Conservation (phyloP, 2,113 vertebrate genomes). For the Fulica atra region DNA sequence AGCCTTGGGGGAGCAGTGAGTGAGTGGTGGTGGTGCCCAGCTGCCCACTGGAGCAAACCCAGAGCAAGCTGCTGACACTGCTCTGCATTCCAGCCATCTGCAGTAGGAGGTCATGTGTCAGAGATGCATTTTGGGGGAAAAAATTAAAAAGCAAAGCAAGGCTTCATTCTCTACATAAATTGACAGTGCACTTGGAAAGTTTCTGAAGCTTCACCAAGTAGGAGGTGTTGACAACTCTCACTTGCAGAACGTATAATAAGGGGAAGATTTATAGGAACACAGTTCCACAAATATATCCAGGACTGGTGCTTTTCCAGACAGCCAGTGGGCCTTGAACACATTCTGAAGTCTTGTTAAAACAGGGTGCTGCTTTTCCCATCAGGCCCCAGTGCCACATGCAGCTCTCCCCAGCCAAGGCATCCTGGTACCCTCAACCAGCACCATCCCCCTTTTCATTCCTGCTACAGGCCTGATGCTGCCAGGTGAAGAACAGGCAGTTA, state of each 20-base stretch:
- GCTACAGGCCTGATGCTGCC: not conserved
- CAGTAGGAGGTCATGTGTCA: not conserved
- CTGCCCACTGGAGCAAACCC: too few species aligned
- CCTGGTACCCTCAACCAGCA: fast-evolving
- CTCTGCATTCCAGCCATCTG: not conserved
- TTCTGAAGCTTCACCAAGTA: not conserved
- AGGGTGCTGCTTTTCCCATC: not conserved
- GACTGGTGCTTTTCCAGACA: not conserved
- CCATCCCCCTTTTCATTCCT: not conserved
- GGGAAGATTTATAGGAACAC: not conserved
- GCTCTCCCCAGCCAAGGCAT: not conserved
- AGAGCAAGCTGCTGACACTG: not conserved
- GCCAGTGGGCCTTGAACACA: not conserved
- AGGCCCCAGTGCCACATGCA: not conserved
- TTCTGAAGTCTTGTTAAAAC: not conserved
- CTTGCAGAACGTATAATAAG: not conserved
- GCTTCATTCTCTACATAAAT: not conserved
- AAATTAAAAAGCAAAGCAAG: not conserved
- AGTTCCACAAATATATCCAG: not conserved
- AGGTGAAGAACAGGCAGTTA: not conserved
- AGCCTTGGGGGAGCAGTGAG: too few species aligned
- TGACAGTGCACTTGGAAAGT: not conserved
- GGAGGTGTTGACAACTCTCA: slow-evolving; percentile 56
- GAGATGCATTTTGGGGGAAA: not conserved
- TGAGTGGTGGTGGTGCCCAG: too few species aligned